Base-by-base conservation (phyloP, 2,113 vertebrate genomes). In the Hippocampus abdominalis region DNA sequence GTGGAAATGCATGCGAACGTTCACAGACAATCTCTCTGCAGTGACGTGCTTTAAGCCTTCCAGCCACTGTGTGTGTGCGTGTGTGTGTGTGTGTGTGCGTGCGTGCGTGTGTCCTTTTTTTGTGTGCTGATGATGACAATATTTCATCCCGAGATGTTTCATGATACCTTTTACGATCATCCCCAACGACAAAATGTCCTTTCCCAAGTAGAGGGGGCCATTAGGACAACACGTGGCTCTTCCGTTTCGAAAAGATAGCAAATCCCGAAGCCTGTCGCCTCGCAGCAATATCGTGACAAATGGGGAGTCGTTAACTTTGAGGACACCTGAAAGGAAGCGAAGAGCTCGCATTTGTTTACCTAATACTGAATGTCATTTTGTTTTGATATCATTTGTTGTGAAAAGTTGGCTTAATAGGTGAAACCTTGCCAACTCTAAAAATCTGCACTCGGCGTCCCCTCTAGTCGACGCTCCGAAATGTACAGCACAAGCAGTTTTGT, bases 401-500 rank as follows among this genome's bases (percentile, higher is more conserved):
- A 70, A 66, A 63, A 51, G 15, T 64, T 51, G 59, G 66, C 15
- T 32, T 8, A 18, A 32, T 20, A 75, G 8, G 36, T 16, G 13
- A 23, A 39, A 66, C 66, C 66, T 72, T 72, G 75, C 76, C 59
- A 70, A 69, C 32, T 32, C 39, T 73, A 64, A 75, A 64, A 75
- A 75, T 66, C 67, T 72, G 61, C 60, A 79, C 73, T 79, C 23
- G 32, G 13, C 8, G 27, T 65, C 21, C 21, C 32, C 60, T 74
- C 36, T 27, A 71, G 62, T 73, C 70, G 32, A 82, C 77, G 68
- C 77, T 78, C 4, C n/a, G 2, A 70, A 59, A 75, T 81, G 70
- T 81, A 68, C 60, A 72, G 68, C 53, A 72, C 67, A 32, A 51
- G n/a, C 64, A 46, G 9, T 70, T 84, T 84, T 77, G 75, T 75